Evolutionary conservation across 2,113 vertebrate genomes (phyloP), one percentile per base, ranked within the genome.

Genomic region (Willisornis vidua): DNA sequence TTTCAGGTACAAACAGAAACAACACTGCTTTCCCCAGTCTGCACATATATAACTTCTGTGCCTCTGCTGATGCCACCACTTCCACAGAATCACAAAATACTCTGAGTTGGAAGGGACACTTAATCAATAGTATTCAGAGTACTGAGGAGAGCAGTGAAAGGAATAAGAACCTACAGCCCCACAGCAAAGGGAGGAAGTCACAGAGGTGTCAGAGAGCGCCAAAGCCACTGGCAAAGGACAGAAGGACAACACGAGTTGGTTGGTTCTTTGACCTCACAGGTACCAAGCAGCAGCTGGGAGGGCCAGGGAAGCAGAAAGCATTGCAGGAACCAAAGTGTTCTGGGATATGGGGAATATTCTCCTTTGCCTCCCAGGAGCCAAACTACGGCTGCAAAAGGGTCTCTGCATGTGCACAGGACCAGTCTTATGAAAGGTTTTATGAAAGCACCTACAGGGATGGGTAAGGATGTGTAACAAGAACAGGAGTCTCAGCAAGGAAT

Each of bases 191-290:
- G 9, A 11, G 29, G 45, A 43, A 35, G n/a, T 12, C 22, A 52
- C 16, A 45, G 57, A 2, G 0, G 7, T 51, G 63, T 24, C 29
- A 9, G n/a, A 48, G 29, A 45, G 5, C 1, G 9, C 19, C n/a
- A n/a, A 61, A n/a, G 28, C 15, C 24, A 23, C 22, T 3, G 33
- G 26, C 46, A 66, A 61, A 54, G 23, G 57, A 78, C 29, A 52
- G 43, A 46, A 80, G 33, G 31, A 62, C 28, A 62, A 15, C 20
- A 76, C 29, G 26, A 66, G 41, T 0, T 28, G 25, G 29, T 26
- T 1, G 1, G 10, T 15, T 41, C 61, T 61, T 46, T 5, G 3
- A 41, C 31, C 31, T 33, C 10, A 12, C 1, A 1, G 57, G 52
- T 51, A 68, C 37, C 4, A 7, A 77, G 68, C 46, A 66, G 67